Conservation (phyloP, 2,888 invertebrate genomes). For the Ganaspis brasiliensis region DNA sequence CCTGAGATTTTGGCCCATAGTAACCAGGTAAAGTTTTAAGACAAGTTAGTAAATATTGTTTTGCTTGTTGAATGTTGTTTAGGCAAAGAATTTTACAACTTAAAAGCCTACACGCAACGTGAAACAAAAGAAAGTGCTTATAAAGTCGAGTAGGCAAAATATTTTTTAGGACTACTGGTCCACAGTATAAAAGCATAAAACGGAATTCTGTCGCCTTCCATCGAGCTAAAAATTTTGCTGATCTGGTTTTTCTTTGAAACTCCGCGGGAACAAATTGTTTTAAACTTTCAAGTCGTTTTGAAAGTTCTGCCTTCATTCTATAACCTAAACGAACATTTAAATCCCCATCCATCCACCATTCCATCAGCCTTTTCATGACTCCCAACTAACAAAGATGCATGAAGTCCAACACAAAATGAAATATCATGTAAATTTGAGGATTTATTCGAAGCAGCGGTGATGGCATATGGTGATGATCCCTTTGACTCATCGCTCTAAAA, state of each 20-base stretch:
- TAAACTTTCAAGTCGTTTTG: not conserved
- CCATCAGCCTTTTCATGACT: not conserved
- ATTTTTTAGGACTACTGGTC: constrained; percentile 47
- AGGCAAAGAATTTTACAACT: constrained; percentile 38
- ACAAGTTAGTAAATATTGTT: not conserved
- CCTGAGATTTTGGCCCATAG: constrained; percentile 43
- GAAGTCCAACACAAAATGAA: constrained; percentile 1
- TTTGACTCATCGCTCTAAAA: constrained; percentile 28
- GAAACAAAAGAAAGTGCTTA: constrained; percentile 50
- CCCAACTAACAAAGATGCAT: constrained; percentile 18
- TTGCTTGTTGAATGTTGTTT: not conserved
- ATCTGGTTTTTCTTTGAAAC: constrained; percentile 52
- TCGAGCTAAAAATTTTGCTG: constrained; percentile 4
- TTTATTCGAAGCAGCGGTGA: not conserved
- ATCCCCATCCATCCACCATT: not conserved
- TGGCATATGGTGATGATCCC: constrained; percentile 30
- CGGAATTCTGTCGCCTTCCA: constrained; percentile 56
- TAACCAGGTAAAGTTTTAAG: constrained; percentile 13
- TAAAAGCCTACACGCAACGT: constrained; percentile 46
- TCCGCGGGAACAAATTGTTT: constrained; percentile 38
- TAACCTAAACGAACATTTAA: not conserved
- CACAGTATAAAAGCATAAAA: constrained; percentile 50
- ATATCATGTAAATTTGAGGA: not conserved
- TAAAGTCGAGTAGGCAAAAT: constrained; percentile 36
- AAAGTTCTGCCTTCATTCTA: not conserved